Base-by-base conservation (phyloP, 2,113 vertebrate species). In the Pterocles orientalis region DNA sequence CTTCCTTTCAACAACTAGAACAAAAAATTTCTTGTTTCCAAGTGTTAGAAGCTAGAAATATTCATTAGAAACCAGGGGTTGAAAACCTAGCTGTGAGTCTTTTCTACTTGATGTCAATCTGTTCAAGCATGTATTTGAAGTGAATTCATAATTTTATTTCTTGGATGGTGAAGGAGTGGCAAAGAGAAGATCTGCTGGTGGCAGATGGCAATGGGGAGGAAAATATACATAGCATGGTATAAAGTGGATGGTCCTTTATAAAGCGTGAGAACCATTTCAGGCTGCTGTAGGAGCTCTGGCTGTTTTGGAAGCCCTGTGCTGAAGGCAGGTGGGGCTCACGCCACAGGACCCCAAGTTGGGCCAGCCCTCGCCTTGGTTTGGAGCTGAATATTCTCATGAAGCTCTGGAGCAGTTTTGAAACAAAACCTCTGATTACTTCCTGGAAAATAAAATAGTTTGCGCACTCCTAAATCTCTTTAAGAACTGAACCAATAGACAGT, bases 341-440 rank as follows among this genome's bases (percentile, higher is more conserved):
- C 10, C 0, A 1, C 7, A 47, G 19, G 8, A 68, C 23, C 25
- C 18, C 29, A 26, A 9, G 3, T 21, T n/a, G 25, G 7, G 34
- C 19, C 29, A 62, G 17, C 10, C 12, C 16, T 65, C 15, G 18
- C 26, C 31, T 53, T 68, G 14, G 2, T 53, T 68, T 82, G 76
- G 29, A 77, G 36, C 29, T 64, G 36, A 85, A 58, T 88, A 43
- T 24, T 19, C 39, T 48, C 18, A 12, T 10, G 14, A 78, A 79
- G 28, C 6, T 60, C 24, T 26, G 39, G 26, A 78, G 50, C 39
- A 78, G 18, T 73, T 88, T 72, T 62, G 70, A 78, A 86, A 48
- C 31, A 58, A 82, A 50, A 20, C 33, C 25, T 54, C 43, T 80
- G 20, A 48, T 31, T 53, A 25, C 34, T 25, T 61, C 28, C 60